Percentiles rank a stretch among this genome's conserved stretches.
These are phyloP conservation scores for Astropecten irregularis DNA, from an alignment of 53 echinoderm and acorn worm genomes.

Conservation along the genomic window DNA sequence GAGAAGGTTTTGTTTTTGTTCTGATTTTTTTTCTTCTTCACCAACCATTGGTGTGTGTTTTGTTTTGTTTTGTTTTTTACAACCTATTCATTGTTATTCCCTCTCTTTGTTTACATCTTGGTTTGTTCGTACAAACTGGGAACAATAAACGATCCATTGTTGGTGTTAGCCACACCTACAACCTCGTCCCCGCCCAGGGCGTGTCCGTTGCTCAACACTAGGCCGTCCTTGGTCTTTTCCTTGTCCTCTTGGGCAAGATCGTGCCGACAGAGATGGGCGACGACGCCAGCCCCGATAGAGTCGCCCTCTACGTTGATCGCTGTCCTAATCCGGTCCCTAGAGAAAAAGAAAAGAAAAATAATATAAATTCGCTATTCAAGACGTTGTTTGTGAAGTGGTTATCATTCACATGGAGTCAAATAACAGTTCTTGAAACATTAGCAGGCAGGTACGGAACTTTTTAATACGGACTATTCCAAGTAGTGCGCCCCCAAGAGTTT, in stretches of 20 bases:
- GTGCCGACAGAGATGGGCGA: slow-evolving; percentile 72
- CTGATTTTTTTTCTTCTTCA: too few species aligned
- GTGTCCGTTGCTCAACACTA: slow-evolving; percentile 8
- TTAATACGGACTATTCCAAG: too few species aligned
- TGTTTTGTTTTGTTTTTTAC: too few species aligned
- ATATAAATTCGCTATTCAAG: neutral
- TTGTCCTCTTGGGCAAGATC: slow-evolving; percentile 67
- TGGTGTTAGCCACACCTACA: neutral
- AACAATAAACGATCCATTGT: slow-evolving; percentile 2
- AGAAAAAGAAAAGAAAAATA: neutral
- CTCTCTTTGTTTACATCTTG: slow-evolving; percentile 42
- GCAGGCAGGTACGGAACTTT: too few species aligned
- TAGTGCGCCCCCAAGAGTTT: too few species aligned
- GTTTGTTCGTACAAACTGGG: slow-evolving; percentile 37
- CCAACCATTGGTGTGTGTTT: too few species aligned
- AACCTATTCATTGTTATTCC: too few species aligned
- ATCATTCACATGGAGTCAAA: too few species aligned
- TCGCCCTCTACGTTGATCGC: slow-evolving; percentile 99
- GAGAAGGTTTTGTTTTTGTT: too few species aligned
- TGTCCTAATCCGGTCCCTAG: slow-evolving; percentile 94
- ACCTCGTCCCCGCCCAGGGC: slow-evolving; percentile 18
- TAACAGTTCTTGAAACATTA: too few species aligned
- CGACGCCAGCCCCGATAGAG: slow-evolving; percentile 90
- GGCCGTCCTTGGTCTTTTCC: slow-evolving; percentile 6
- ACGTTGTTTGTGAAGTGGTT: too few species aligned